Conservation (phyloP, 1,140 invertebrate genomes). For the Harpegnathos saltator region DNA sequence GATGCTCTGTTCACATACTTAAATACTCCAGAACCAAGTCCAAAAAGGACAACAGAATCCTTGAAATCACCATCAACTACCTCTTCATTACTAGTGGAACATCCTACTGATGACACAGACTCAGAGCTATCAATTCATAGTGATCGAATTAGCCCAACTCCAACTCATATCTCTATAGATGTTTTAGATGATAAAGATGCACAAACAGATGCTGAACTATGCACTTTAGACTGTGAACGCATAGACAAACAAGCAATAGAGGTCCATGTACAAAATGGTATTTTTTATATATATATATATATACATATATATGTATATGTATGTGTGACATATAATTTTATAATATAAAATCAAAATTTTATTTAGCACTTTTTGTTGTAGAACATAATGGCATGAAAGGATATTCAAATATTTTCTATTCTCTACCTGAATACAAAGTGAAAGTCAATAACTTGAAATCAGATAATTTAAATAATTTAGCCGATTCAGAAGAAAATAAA, state of each 20-base stretch:
- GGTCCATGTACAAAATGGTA: slow-evolving; percentile 37
- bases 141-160: slow-evolving; percentile 73
- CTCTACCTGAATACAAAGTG: slow-evolving; percentile 35
- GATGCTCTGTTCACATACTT: slow-evolving; percentile 73
- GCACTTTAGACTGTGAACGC: slow-evolving; percentile 10
- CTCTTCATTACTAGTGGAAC: slow-evolving; percentile 74
- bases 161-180: slow-evolving; percentile 69
- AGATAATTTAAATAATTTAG: slow-evolving; percentile 33
- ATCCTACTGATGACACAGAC: slow-evolving; percentile 74
- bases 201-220: slow-evolving; percentile 3
- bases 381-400: slow-evolving; percentile 21
- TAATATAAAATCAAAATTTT: neutral
- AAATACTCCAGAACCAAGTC: slow-evolving; percentile 70
- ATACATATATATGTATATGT: neutral
- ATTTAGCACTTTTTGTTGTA: slow-evolving; percentile 13
- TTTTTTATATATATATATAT: neutral
- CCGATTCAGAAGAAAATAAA: slow-evolving; percentile 48
- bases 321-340: too few species aligned
- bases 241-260: neutral
- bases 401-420: slow-evolving; percentile 12
- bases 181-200: slow-evolving; percentile 36
- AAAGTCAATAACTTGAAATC: neutral
- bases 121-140: slow-evolving; percentile 77
- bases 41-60: slow-evolving; percentile 56
- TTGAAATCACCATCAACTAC: slow-evolving; percentile 71